Base-by-base conservation (phyloP, 2,888 invertebrate genomes). In the Hypomecis atomaria region DNA sequence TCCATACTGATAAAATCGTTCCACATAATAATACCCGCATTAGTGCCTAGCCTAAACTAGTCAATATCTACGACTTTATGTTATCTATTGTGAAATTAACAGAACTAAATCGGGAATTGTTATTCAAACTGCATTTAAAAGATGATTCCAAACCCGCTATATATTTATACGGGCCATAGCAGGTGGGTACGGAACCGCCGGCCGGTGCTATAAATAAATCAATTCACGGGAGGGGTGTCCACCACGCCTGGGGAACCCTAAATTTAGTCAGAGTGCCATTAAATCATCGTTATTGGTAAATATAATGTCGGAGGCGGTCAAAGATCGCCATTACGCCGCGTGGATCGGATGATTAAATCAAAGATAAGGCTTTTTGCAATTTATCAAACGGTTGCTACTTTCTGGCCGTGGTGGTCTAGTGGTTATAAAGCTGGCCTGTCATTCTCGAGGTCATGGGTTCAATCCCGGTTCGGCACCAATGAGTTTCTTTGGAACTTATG, bases 231-330 rank as follows among this genome's bases (percentile, higher is more conserved):
- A 80, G 86, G 88, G 88, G 87, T 84, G 88, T 86, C 87, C 89
- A 85, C 79, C 72, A 72, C 77, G 84, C 77, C 87, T 78, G 79
- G 89, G 88, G 88, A 87, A 79, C 88, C 79, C 83, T 89, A 89
- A 89, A 89, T 89, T 81, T 80, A 74, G 69, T 64, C 75, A 84
- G 83, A 85, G 85, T 82, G 83, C 81, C 84, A 82, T 79, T 89
- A 89, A 88, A 89, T 89, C 88, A 89, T 81, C 62, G 85, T 88
- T 89, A 88, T 87, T 86, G 87, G 84, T 84, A 80, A 84, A 84
- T 82, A 80, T 79, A 81, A 71, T 70, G 71, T 65, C 64, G 58
- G 65, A 66, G 62, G 65, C 49, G 69, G 69, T 69, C 70, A 67
- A 67, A 60, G 48, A 63, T 48, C 60, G 48, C 65, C 65, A 62